Conservation (phyloP, 2,797 vertebrate species). For the Coccyzus lansbergi region DNA sequence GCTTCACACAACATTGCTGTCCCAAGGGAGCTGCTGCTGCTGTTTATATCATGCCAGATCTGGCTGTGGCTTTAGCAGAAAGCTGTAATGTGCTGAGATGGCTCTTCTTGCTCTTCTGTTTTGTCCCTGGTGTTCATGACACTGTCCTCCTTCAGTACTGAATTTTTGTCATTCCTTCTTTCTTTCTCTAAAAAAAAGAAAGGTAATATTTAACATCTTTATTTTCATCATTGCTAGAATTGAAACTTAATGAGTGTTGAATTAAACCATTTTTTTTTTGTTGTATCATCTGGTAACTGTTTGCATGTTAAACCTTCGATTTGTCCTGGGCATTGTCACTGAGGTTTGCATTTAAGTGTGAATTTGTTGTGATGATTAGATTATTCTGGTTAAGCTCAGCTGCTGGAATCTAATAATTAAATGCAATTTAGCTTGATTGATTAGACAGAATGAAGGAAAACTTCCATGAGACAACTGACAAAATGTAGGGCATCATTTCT, state of each 20-base stretch:
- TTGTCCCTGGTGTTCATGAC: not conserved
- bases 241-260: slow-evolving; percentile 20
- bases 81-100: not conserved
- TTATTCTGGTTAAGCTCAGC: slow-evolving; percentile 40
- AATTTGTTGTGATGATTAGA: slow-evolving; percentile 23
- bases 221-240: not conserved
- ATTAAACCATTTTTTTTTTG: not conserved
- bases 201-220: not conserved
- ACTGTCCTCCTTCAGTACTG: not conserved
- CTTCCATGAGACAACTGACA: not conserved
- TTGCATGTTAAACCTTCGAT: slow-evolving; percentile 42
- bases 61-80: slow-evolving; percentile 41
- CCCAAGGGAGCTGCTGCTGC: slow-evolving; percentile 18
- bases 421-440: slow-evolving; percentile 35
- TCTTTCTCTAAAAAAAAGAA: not conserved
- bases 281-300: slow-evolving; percentile 11
- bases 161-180: not conserved
- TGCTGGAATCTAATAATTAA: slow-evolving; percentile 52
- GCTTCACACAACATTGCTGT: slow-evolving; percentile 7
- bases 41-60: not conserved
- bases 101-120: not conserved
- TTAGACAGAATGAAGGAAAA: slow-evolving; percentile 39
- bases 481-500: not conserved
- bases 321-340: slow-evolving; percentile 37
- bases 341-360: slow-evolving; percentile 56